Conservation (phyloP, 2,888 invertebrate species). For the Parascotia fuliginaria region DNA sequence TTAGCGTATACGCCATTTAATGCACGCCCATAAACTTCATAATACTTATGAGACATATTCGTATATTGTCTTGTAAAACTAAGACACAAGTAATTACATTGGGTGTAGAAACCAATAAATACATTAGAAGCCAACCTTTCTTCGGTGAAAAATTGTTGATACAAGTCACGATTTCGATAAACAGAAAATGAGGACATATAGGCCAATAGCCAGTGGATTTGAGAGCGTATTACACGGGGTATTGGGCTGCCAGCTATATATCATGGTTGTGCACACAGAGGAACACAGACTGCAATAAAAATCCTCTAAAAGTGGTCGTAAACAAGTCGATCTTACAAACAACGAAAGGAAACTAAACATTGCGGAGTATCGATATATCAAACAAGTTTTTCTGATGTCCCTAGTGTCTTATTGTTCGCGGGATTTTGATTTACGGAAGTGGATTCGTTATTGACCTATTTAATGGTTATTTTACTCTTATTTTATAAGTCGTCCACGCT, state of each 20-base stretch:
- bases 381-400: conserved; percentile 23
- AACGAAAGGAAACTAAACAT: conserved; percentile 30
- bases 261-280: conserved; percentile 56
- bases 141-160: conserved; percentile 50
- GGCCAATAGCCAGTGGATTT: conserved; percentile 57
- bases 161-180: conserved; percentile 76
- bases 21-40: no score
- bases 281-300: conserved; percentile 58
- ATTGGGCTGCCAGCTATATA: conserved; percentile 57
- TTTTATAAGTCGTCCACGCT: conserved; percentile 12
- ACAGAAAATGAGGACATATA: conserved; percentile 64
- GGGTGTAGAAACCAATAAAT: conserved; percentile 47
- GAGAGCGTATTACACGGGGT: conserved; percentile 54
- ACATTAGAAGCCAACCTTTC: conserved; percentile 26
- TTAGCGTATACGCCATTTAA: no score
- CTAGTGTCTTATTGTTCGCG: conserved; percentile 11
- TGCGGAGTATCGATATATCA: conserved; percentile 37
- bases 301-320: conserved; percentile 54
- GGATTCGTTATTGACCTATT: conserved; percentile 19
- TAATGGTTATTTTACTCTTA: conserved; percentile 13
- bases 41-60: no score
- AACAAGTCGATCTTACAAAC: conserved; percentile 48
- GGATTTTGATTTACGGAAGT: conserved; percentile 23
- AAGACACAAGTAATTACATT: conserved; percentile 39
- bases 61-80: conserved; percentile 22